Percentiles rank a stretch among this genome's conserved stretches.
Conservation (phyloP, 1,140 invertebrate species). For the Anastrepha obliqua region DNA sequence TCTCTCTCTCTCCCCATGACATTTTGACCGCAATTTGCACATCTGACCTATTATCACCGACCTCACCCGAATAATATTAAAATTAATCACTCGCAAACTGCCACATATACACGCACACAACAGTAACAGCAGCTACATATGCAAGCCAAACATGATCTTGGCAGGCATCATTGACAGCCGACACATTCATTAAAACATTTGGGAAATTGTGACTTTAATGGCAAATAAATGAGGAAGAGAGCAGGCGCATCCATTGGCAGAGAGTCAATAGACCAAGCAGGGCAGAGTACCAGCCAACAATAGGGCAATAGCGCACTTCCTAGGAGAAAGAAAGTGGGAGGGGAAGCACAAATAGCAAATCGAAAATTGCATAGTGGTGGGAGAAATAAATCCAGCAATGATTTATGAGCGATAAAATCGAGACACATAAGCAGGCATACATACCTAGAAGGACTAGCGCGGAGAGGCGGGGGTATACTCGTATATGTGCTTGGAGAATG, state of each 20-base stretch:
- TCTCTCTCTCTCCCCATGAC: neutral
- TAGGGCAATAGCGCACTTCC: too few relatives aligned
- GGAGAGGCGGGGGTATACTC: too few relatives aligned
- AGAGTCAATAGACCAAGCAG: neutral
- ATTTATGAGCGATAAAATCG: slow-evolving; percentile 12
- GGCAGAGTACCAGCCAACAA: neutral
- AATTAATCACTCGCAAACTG: neutral
- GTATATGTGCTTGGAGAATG: too few relatives aligned
- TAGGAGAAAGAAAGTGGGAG: neutral
- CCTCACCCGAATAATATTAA: neutral
- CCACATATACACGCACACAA: neutral
- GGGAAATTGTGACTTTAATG: slow-evolving; percentile 1
- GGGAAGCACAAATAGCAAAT: neutral
- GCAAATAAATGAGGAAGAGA: neutral
- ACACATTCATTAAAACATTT: neutral
- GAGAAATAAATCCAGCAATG: slow-evolving; percentile 25
- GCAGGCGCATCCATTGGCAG: neutral
- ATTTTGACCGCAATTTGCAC: neutral
- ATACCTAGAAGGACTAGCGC: neutral
- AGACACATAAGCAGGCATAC: neutral
- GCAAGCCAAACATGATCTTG: neutral
- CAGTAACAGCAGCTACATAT: neutral
- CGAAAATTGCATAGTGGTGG: neutral
- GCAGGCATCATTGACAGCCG: slow-evolving; percentile 14
- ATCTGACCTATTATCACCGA: neutral